phyloP scores from a whole-genome alignment of 2,888 invertebrate species.

The Cerastis rubricosa region DNA sequence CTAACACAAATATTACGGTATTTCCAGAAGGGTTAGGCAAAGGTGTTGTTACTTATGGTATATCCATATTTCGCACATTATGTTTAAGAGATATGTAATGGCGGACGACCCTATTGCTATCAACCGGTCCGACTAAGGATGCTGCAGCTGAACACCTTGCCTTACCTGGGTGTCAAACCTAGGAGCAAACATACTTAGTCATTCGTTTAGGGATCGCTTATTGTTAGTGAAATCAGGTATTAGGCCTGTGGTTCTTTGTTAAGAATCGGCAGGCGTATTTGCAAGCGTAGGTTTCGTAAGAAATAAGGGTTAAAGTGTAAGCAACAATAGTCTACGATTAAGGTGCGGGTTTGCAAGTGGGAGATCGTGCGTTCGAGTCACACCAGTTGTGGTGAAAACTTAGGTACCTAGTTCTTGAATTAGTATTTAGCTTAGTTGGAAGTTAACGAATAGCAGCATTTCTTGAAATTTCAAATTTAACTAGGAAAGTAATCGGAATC shows the following conservation, averaged over 20 bases:
- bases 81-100: too few species aligned
- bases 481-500: not conserved
- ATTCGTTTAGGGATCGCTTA: not conserved
- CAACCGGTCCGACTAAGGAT: too few species aligned
- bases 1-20: too few species aligned
- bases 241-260: not conserved
- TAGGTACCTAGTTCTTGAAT: not conserved
- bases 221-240: not conserved
- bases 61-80: too few species aligned
- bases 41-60: too few species aligned
- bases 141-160: too few species aligned
- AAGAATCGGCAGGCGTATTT: not conserved
- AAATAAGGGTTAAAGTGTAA: not conserved
- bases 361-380: not conserved
- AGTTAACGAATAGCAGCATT: not conserved
- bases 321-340: not conserved
- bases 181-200: too few species aligned
- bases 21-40: too few species aligned
- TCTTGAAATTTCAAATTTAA: not conserved
- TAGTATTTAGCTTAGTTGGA: not conserved
- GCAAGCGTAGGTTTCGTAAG: not conserved
- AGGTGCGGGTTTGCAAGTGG: not conserved
- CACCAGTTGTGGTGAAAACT: not conserved
- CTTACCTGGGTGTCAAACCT: too few species aligned
- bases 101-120: too few species aligned